Base-by-base conservation (phyloP, 2,888 invertebrate species). In the Laspeyria flexula region DNA sequence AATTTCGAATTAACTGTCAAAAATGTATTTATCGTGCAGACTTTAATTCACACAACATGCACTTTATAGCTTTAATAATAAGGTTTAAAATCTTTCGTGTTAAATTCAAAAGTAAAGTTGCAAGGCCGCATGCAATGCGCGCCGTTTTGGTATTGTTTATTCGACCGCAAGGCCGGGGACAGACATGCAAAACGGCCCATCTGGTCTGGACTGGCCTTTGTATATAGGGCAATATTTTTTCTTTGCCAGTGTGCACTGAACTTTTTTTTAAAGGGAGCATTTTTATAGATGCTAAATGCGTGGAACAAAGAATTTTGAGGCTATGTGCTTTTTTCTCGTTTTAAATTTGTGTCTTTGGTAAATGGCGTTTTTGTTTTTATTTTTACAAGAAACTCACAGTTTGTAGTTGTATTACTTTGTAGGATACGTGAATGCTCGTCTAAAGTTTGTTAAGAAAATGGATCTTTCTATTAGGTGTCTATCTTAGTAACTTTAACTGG, bases 101-200 rank as follows among this genome's bases (percentile, higher is more conserved):
- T 42, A 43, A 65, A 51, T 56, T 18, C 12, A 51, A 43, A 59
- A 52, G 16, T 59, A 65, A 59, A 57, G 30, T 65, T 59, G 61
- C 51, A 59, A 54, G 53, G 61, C 55, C 46, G 40, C 68, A 69
- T 69, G 69, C 70, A 65, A 69, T 50, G 62, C 48, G 55, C 40
- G 57, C 54, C 56, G 56, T 62, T 71, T 75, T 61, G 58, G 59
- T 69, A 60, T 73, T 63, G 71, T 75, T 73, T 73, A 73, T 72
- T 67, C 53, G 62, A 51, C 60, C 59, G 56, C 68, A 63, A 71
- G 57, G 57, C 54, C 45, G 58, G 54, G 68, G 60, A 74, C 61
- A 64, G 69, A 64, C 62, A 73, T 59, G 65, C 60, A 59, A 65
- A 71, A 65, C 49, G 56, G 60, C 65, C 69, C 62, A 71, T 73